Evolutionary conservation across 1,140 invertebrate genomes (phyloP).

Genomic region (Bombus waltoni): DNA sequence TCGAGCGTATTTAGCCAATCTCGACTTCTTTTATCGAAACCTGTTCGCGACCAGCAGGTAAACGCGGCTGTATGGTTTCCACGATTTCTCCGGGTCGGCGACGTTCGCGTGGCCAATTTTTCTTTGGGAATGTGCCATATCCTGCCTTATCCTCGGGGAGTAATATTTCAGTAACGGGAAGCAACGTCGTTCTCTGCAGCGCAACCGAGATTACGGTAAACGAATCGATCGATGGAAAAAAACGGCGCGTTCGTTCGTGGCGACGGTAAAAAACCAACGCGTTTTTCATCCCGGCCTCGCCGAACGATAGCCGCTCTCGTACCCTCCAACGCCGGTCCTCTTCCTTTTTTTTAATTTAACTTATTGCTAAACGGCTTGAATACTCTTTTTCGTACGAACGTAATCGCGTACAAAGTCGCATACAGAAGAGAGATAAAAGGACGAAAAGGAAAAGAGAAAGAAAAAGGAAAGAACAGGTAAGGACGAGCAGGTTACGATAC

Average conservation of each 20-base stretch:
- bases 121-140: not conserved
- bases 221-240: slow-evolving; percentile 22
- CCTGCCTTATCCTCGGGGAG: not conserved
- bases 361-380: not conserved
- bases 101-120: not conserved
- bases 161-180: slow-evolving; percentile 16
- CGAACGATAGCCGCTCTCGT: not conserved
- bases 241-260: not conserved
- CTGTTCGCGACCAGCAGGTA: not conserved
- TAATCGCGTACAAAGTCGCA: no score
- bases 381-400: no score
- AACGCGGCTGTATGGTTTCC: not conserved
- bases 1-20: no score
- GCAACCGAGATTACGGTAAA: slow-evolving; percentile 26
- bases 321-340: not conserved
- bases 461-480: no score
- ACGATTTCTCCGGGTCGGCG: not conserved
- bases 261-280: not conserved
- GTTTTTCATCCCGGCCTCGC: not conserved
- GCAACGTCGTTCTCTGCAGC: not conserved
- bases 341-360: not conserved
- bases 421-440: no score
- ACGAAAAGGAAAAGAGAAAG: rapidly evolving
- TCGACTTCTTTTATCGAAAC: not conserved
- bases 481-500: no score